These are phyloP conservation scores for Agapetus fuscipes DNA, from an alignment of 2,888 invertebrate species.

Conservation along the genomic window DNA sequence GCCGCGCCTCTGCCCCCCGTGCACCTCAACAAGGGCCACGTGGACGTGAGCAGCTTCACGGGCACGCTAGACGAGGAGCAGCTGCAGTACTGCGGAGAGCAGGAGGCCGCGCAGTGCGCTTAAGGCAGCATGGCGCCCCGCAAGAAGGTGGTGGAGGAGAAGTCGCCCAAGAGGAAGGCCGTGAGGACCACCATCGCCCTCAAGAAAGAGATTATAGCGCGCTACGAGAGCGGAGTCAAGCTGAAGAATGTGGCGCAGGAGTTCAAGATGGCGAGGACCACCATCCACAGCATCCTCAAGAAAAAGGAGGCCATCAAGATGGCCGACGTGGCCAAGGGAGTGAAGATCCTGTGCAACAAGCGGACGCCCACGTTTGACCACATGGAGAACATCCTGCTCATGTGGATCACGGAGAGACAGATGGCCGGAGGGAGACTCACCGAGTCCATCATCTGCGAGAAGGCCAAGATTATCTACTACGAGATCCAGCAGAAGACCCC, in stretches of 20 bases:
- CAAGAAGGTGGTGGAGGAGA: neutral
- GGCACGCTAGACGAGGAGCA: neutral
- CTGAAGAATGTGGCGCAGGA: too few relatives aligned
- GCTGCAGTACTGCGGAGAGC: too few relatives aligned
- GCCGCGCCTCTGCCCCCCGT: conserved; percentile 46
- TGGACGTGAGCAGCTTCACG: too few relatives aligned
- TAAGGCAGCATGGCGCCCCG: too few relatives aligned
- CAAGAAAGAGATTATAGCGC: too few relatives aligned
- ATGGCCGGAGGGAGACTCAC: neutral
- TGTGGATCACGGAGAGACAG: neutral
- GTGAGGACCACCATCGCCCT: too few relatives aligned
- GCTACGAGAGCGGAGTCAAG: too few relatives aligned
- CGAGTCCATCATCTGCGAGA: neutral
- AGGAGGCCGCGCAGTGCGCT: too few relatives aligned
- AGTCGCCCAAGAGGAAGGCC: neutral
- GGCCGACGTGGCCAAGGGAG: neutral
- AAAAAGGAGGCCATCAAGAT: neutral
- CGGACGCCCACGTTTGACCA: neutral
- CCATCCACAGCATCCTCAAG: neutral
- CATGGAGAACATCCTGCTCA: neutral
- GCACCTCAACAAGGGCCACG: conserved; percentile 53
- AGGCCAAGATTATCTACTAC: neutral
- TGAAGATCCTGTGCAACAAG: neutral
- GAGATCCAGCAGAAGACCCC: neutral
- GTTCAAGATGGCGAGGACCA: too few relatives aligned